These are phyloP conservation scores for Acipenser oxyrinchus DNA, from an alignment of 2,797 vertebrate genomes.

Conservation along the genomic window DNA sequence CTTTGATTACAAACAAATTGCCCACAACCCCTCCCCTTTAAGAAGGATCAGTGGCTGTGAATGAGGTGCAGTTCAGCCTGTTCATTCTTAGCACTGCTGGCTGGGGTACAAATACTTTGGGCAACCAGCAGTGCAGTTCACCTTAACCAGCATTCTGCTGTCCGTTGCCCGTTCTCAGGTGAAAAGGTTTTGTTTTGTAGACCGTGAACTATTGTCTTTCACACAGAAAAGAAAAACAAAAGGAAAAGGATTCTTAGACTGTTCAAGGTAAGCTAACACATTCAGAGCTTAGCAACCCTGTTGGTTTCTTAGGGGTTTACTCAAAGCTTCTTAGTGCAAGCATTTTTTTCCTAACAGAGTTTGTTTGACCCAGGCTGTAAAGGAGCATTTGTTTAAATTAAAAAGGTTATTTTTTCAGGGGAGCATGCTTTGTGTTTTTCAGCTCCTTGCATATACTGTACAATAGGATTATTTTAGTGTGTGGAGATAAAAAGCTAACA, in stretches of 20 bases:
- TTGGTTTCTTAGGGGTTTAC: constrained; percentile 50
- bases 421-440: too few species aligned
- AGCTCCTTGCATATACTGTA: too few species aligned
- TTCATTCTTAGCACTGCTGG: constrained; percentile 16
- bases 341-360: not conserved
- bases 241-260: not conserved
- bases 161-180: too few species aligned
- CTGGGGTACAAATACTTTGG: too few species aligned
- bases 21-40: constrained; percentile 49
- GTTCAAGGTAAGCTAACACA: constrained; percentile 30
- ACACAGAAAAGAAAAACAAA: not conserved
- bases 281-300: constrained; percentile 19
- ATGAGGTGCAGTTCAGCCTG: constrained; percentile 38
- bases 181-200: too few species aligned
- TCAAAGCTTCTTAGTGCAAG: constrained; percentile 61
- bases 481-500: too few species aligned
- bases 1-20: constrained; percentile 18
- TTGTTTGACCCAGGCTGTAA: too few species aligned
- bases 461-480: too few species aligned
- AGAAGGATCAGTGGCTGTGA: constrained; percentile 58
- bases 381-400: too few species aligned
- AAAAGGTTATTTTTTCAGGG: too few species aligned
- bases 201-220: not conserved
- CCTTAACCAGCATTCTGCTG: too few species aligned
- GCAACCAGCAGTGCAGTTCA: too few species aligned